Conservation (phyloP, 2,888 invertebrate genomes). For the Pocota personata region DNA sequence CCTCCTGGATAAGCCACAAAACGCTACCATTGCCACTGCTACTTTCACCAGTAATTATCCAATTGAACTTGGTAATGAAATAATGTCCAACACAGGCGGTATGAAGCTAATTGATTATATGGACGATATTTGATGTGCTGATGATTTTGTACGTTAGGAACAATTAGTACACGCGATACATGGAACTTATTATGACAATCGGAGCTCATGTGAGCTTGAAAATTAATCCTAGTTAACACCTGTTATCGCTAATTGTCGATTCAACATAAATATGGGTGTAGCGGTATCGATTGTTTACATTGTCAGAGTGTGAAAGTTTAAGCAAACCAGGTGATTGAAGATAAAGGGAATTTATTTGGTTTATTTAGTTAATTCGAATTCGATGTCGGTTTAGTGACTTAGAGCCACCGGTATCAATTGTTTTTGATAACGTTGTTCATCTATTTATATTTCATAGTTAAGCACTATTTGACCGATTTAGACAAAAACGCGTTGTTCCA, state of each 20-base stretch:
- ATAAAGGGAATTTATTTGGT: neutral
- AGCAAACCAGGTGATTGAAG: neutral
- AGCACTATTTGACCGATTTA: too few relatives aligned
- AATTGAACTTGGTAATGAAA: slow-evolving; percentile 54
- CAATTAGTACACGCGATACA: neutral
- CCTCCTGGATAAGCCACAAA: neutral
- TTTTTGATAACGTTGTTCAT: too few relatives aligned
- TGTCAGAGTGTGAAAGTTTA: neutral
- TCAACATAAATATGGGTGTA: neutral
- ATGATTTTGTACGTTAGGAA: neutral
- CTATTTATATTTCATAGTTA: too few relatives aligned
- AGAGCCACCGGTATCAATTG: too few relatives aligned
- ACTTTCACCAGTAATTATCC: slow-evolving; percentile 1
- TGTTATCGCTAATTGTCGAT: slow-evolving; percentile 32
- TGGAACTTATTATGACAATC: slow-evolving; percentile 12
- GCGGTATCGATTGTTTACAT: neutral
- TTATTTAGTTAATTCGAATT: neutral
- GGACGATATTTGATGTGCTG: slow-evolving; percentile 2
- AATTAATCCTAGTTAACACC: slow-evolving; percentile 13
- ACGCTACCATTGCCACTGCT: neutral
- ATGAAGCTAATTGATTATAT: slow-evolving; percentile 43
- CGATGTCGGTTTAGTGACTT: too few relatives aligned
- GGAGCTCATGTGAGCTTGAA: neutral
- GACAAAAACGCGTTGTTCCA: too few relatives aligned
- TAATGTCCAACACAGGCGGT: slow-evolving; percentile 4